Evolutionary conservation across 1,140 invertebrate species (phyloP), one percentile per base, ranked within the genome.

Genomic region (Drosophila lacteicornis): DNA sequence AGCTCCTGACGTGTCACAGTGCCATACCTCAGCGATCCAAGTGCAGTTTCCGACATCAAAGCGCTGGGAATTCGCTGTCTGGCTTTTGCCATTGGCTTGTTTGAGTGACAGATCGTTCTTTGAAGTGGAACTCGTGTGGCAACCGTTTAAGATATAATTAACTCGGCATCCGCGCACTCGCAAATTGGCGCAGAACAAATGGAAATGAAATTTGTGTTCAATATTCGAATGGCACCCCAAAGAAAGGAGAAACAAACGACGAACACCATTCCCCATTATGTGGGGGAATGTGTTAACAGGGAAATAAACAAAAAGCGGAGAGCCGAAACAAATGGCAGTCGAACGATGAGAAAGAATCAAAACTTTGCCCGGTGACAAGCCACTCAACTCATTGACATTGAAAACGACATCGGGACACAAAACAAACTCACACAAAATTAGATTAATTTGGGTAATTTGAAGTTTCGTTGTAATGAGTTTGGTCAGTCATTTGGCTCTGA

Each of bases 391-490:
- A 88, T 83, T 87, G 84, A 87, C 83, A 87, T 85, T 84, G 81
- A 78, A 75, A 75, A 60, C 47, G 57, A 70, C 58, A 73, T 49
- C 59, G 38, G 38, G 15, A 50, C 15, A 42, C 50, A 25, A 65
- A 43, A 55, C 40, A 57, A 51, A 59, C 67, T 82, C 79, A 75
- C 84, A 69, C 74, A 90, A 81, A 87, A 90, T 90, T 90, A 84
- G 84, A 87, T 88, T 87, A 87, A 87, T 87, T 87, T 87, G 77
- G 85, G 81, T 75, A 84, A 90, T 87, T 90, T 79, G 78, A 84
- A 84, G 85, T 81, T 90, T 87, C 70, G 85, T 90, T 87, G 84
- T 87, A 87, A 87, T 87, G 84, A 90, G 80, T 90, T 87, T 81
- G 84, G 84, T 81, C 84, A 84, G 80, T 81, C 84, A 88, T 88